A percentile compares a stretch with the other conserved stretches of the same genome.
These are phyloP conservation scores for Erebia aethiops DNA, from an alignment of 2,888 invertebrate genomes.

Conservation along the genomic window DNA sequence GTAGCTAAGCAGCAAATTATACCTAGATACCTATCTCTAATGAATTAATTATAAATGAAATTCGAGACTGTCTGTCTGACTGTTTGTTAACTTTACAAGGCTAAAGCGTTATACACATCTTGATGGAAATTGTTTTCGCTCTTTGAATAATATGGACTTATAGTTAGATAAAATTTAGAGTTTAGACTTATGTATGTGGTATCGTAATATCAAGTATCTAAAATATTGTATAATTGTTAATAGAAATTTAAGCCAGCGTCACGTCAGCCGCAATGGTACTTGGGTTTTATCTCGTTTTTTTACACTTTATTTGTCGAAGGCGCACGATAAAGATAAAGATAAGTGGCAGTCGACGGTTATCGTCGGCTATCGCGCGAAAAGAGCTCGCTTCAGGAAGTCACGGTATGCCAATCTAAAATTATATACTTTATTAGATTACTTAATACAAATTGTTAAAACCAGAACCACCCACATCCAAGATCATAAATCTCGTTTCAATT, in stretches of 20 bases:
- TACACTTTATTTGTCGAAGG: slow-evolving; percentile 80
- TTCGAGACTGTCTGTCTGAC: too few species aligned
- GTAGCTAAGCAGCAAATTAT: too few species aligned
- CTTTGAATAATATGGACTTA: background rate
- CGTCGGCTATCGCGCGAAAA: slow-evolving; percentile 70
- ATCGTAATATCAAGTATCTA: background rate
- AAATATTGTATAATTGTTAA: background rate
- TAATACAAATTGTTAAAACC: slow-evolving; percentile 1
- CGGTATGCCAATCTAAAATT: slow-evolving; percentile 41
- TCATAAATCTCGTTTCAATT: background rate
- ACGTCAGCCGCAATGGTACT: slow-evolving; percentile 63
- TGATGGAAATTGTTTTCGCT: too few species aligned
- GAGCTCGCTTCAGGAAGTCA: slow-evolving; percentile 66
- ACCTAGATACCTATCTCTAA: too few species aligned
- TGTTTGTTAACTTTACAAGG: too few species aligned
- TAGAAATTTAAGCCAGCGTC: slow-evolving; percentile 40
- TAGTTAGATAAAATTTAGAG: background rate
- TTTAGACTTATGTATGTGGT: background rate
- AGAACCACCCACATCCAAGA: background rate
- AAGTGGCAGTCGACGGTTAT: slow-evolving; percentile 75
- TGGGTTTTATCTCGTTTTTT: slow-evolving; percentile 76
- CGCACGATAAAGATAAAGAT: slow-evolving; percentile 78
- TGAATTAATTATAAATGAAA: too few species aligned
- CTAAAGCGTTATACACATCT: too few species aligned
- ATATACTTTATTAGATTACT: background rate